phyloP scores from a whole-genome alignment of 2,888 invertebrate genomes.

The Limenitis camilla region DNA sequence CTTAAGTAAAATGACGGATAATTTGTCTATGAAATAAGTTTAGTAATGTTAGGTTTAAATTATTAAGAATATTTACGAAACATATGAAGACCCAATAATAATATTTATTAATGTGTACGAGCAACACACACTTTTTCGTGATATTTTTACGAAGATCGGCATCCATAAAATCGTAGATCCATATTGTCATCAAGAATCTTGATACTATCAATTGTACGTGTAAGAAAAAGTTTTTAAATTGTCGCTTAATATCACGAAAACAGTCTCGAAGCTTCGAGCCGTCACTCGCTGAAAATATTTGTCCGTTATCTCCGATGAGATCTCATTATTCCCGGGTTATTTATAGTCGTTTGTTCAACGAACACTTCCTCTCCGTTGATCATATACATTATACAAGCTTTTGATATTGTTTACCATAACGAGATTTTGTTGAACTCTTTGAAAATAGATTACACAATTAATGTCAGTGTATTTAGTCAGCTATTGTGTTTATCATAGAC shows the following conservation, averaged over 20 bases:
- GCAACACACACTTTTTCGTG: no score
- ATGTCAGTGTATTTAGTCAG: constrained; percentile 1
- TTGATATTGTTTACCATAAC: constrained; percentile 15
- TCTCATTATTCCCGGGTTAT: constrained; percentile 23
- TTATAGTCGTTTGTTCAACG: constrained; percentile 22
- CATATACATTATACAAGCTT: constrained; percentile 12
- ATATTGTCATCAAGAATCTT: no score
- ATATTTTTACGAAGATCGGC: no score
- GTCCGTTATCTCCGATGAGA: constrained; percentile 19
- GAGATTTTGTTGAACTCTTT: constrained; percentile 2
- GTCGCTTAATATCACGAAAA: constrained; percentile 19
- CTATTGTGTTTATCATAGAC: background rate
- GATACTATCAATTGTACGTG: constrained; percentile 2
- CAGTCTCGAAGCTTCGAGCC: constrained; percentile 12
- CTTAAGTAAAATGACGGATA: no score
- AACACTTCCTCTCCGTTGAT: constrained; percentile 15
- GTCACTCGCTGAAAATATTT: constrained; percentile 22
- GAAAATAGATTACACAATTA: background rate
- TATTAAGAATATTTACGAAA: no score
- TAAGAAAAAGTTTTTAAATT: constrained; percentile 17
- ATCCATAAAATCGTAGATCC: background rate
- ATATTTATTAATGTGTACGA: no score
- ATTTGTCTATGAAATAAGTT: no score
- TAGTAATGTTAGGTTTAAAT: no score
- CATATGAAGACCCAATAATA: no score